Conservation (phyloP, 2,113 vertebrate species). For the Zosterops pallidus region DNA sequence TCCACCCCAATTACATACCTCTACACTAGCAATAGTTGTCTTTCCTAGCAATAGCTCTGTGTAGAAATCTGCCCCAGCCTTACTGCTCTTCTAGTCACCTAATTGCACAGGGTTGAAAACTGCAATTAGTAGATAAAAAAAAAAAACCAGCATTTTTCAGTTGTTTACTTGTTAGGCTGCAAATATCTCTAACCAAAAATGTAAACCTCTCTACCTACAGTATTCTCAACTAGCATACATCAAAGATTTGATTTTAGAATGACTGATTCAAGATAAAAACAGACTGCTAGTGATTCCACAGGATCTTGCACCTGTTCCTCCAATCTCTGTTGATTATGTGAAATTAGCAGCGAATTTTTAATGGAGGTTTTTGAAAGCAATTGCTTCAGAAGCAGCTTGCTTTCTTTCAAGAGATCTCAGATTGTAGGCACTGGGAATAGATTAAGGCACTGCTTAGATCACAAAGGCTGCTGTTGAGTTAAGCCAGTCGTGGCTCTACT, state of each 20-base stretch:
- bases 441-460: background rate
- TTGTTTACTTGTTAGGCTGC: background rate
- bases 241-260: background rate
- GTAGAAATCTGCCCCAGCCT: background rate
- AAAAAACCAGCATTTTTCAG: background rate
- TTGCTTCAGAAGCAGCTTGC: constrained; percentile 16
- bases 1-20: background rate
- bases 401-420: background rate
- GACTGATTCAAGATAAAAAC: background rate
- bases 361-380: background rate
- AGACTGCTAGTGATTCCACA: background rate
- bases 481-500: background rate
- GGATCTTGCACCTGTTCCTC: background rate
- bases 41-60: background rate
- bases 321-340: background rate
- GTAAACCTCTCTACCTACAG: background rate
- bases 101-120: background rate
- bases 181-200: background rate
- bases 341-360: constrained; percentile 40
- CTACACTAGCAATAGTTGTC: background rate
- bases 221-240: background rate
- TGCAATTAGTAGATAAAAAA: background rate
- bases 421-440: background rate
- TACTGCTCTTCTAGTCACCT: background rate
- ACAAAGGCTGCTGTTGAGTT: background rate